Conservation (phyloP, 2,113 vertebrate species). For the Eubucco bourcierii region DNA sequence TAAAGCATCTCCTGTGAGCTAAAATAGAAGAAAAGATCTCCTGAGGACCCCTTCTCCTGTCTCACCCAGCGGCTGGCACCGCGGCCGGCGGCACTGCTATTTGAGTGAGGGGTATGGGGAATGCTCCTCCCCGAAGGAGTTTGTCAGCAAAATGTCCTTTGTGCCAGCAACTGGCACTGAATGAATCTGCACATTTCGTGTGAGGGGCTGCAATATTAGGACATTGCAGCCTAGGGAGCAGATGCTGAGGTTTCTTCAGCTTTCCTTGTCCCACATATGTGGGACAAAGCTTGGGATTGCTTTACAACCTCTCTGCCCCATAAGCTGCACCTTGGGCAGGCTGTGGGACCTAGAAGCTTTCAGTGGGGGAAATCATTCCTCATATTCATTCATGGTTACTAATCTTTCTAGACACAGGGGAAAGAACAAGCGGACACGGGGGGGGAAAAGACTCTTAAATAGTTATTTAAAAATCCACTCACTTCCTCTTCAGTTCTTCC, state of each 20-base stretch:
- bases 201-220: neutral
- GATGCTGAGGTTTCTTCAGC: neutral
- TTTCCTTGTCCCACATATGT: neutral
- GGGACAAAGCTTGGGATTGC: neutral
- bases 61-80: neutral
- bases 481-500: neutral
- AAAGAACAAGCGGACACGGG: neutral
- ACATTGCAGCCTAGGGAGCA: neutral
- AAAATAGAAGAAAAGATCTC: neutral
- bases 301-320: neutral
- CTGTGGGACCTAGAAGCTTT: neutral
- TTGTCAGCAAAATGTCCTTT: neutral
- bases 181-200: conserved; percentile 36
- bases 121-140: neutral
- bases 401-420: neutral
- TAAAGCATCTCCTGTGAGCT: neutral
- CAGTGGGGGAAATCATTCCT: neutral
- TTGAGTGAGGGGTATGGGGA: neutral
- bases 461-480: neutral
- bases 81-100: rapidly evolving
- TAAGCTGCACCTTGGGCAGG: too few species aligned
- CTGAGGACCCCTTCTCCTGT: neutral
- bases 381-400: neutral
- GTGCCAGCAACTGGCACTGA: neutral
- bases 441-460: neutral